phyloP scores from a whole-genome alignment of 2,797 vertebrate species.

The Psittacula echo region DNA sequence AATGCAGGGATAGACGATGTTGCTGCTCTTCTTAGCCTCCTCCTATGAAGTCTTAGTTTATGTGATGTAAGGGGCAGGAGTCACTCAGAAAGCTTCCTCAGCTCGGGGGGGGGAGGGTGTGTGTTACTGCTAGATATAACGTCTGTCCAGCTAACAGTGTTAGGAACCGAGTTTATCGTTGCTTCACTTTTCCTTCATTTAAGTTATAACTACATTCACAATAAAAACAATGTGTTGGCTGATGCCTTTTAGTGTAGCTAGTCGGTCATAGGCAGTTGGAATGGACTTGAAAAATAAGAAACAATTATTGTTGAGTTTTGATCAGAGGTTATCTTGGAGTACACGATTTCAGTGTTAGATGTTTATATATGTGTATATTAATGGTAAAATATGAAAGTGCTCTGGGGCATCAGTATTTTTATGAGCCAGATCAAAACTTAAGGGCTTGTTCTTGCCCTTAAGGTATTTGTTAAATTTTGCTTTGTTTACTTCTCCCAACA shows the following conservation, averaged over 20 bases:
- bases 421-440: not conserved
- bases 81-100: fast-evolving
- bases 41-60: fast-evolving
- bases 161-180: fast-evolving
- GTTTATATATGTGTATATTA: not conserved
- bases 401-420: fast-evolving
- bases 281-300: not conserved
- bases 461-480: not conserved
- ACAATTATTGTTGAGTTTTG: not conserved
- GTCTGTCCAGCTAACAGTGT: fast-evolving
- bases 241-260: not conserved
- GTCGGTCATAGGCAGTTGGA: not conserved
- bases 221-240: not conserved
- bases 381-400: not conserved
- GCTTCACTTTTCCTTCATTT: not conserved
- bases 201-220: fast-evolving
- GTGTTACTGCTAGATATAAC: fast-evolving
- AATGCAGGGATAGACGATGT: fast-evolving
- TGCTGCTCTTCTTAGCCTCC: not conserved
- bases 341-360: not conserved
- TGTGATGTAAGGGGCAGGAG: fast-evolving
- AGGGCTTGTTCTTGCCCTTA: not conserved
- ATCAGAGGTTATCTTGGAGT: not conserved
- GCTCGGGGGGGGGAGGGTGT: too few relatives aligned
- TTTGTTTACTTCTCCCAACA: conserved; percentile 49